These are phyloP conservation scores for Lichenostomus cassidix DNA, from an alignment of 2,113 vertebrate genomes.

Conservation along the genomic window DNA sequence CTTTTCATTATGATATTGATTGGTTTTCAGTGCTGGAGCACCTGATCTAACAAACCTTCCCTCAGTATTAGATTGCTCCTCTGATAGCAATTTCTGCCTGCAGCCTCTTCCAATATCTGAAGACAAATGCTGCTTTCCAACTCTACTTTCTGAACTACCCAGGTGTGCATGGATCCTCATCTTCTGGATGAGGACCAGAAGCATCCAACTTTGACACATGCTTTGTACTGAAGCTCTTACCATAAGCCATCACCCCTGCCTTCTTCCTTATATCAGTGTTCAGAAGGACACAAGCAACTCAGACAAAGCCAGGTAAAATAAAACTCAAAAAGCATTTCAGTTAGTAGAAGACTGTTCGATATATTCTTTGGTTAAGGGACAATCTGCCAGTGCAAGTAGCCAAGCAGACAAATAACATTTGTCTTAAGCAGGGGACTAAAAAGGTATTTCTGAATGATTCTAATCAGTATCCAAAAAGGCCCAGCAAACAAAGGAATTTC, in stretches of 20 bases:
- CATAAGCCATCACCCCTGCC: not conserved
- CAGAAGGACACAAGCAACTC: not conserved
- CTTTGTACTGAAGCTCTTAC: not conserved
- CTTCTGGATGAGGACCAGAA: not conserved
- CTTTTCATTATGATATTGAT: not conserved
- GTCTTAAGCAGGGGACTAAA: not conserved
- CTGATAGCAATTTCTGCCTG: not conserved
- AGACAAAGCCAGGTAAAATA: not conserved
- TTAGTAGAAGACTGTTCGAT: not conserved
- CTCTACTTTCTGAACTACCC: not conserved
- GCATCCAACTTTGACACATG: not conserved
- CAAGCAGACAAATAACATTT: not conserved
- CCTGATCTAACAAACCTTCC: not conserved
- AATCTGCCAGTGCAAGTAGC: not conserved
- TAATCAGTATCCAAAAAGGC: not conserved
- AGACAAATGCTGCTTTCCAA: not conserved
- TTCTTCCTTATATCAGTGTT: not conserved
- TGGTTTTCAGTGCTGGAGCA: not conserved
- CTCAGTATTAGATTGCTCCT: not conserved
- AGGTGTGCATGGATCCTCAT: not conserved
- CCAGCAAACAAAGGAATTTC: not conserved
- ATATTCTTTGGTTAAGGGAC: not conserved
- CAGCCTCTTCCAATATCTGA: not conserved
- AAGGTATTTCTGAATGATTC: not conserved
- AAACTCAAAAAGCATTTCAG: not conserved